Evolutionary conservation across 2,888 invertebrate species (phyloP).

Genomic region (Cosmia trapezina): DNA sequence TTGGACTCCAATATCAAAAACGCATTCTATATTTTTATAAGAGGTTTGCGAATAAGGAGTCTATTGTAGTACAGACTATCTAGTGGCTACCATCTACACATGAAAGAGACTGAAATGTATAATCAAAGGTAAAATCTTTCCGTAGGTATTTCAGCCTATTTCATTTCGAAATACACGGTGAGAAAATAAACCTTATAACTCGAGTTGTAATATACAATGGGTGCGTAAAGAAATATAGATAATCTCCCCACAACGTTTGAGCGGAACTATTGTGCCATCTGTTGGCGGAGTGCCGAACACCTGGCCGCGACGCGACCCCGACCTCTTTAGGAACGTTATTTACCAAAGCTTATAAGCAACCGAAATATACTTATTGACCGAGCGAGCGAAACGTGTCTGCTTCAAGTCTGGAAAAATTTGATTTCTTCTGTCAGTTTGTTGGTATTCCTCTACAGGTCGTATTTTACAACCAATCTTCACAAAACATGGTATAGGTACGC

Average conservation of each 20-base stretch:
- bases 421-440: too few species aligned
- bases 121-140: background rate
- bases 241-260: constrained; percentile 55
- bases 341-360: constrained; percentile 63
- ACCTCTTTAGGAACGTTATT: constrained; percentile 70
- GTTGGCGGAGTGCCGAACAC: constrained; percentile 85
- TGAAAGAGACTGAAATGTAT: background rate
- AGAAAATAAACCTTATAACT: constrained; percentile 18
- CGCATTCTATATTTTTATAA: background rate
- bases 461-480: too few species aligned
- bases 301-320: constrained; percentile 73
- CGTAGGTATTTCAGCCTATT: background rate
- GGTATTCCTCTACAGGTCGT: too few species aligned
- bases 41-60: background rate
- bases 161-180: constrained; percentile 7
- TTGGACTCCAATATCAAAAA: too few species aligned
- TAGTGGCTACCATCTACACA: background rate
- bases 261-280: constrained; percentile 81
- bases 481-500: too few species aligned
- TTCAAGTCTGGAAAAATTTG: too few species aligned
- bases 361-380: constrained; percentile 37
- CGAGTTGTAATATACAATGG: constrained; percentile 39
- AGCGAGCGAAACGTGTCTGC: too few species aligned
- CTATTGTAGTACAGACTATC: background rate
- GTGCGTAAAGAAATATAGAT: constrained; percentile 57